These are phyloP conservation scores for Caenorhabditis panamensis DNA, from an alignment of 2,888 invertebrate species.

Conservation along the genomic window DNA sequence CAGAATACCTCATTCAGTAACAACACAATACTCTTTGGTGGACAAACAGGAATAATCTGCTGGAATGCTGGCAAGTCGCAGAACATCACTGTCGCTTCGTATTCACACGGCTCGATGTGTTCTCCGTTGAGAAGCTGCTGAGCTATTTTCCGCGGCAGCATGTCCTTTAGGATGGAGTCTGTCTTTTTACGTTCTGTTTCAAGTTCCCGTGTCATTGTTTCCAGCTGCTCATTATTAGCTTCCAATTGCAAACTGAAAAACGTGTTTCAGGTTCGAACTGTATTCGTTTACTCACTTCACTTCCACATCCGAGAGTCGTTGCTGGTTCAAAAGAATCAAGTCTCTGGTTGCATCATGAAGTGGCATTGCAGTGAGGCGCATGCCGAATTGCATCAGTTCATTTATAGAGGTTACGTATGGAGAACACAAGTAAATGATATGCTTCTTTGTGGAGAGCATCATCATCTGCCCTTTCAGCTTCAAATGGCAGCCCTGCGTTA, in stretches of 20 bases:
- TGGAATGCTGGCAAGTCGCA: slow-evolving; percentile 82
- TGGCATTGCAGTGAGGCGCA: slow-evolving; percentile 79
- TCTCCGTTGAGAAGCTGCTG: slow-evolving; percentile 80
- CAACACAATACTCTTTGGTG: slow-evolving; percentile 81
- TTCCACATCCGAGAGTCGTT: slow-evolving; percentile 79
- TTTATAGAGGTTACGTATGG: slow-evolving; percentile 80
- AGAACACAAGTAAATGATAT: slow-evolving; percentile 79
- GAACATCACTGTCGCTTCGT: slow-evolving; percentile 81
- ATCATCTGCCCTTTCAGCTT: slow-evolving; percentile 80
- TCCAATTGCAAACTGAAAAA: slow-evolving; percentile 81
- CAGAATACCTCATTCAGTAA: slow-evolving; percentile 82
- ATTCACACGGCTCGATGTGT: slow-evolving; percentile 78
- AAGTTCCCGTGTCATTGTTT: slow-evolving; percentile 79
- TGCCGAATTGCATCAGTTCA: slow-evolving; percentile 78
- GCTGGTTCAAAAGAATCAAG: slow-evolving; percentile 80
- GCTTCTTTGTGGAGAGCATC: slow-evolving; percentile 69
- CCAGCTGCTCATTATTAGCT: slow-evolving; percentile 81
- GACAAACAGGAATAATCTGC: slow-evolving; percentile 79
- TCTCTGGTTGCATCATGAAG: slow-evolving; percentile 81
- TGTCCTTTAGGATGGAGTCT: slow-evolving; percentile 80
- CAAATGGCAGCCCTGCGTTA: slow-evolving; percentile 68
- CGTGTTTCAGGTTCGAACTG: background rate
- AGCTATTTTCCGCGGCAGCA: slow-evolving; percentile 81
- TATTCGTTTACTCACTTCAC: slow-evolving; percentile 71
- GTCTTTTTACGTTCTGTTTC: slow-evolving; percentile 79